Evolutionary conservation across 2,888 invertebrate genomes (phyloP), one percentile per base, ranked within the genome.

Genomic region (Caenorhabditis sulstoni): DNA sequence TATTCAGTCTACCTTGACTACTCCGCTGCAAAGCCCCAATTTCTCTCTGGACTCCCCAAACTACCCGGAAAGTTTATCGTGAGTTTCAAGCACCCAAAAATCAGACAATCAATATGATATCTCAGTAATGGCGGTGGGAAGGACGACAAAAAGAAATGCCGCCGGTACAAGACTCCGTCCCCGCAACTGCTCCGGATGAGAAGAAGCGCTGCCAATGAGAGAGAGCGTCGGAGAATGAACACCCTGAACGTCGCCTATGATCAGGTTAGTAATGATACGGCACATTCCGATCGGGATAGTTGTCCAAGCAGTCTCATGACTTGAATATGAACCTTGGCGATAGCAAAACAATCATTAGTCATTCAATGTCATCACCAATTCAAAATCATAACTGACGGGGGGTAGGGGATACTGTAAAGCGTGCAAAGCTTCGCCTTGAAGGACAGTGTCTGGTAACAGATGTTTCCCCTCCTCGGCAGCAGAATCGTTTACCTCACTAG

Each of bases 191-290:
- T 90, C 29, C 77, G 90, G 14, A 45, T 76, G 44, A 50, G 86
- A 62, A 59, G 86, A 81, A 79, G 80, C 57, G 86, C 86, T 18
- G 86, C 86, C n/a, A 86, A 86, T 52, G 90, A 90, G 11, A 67
- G 90, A n/a, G 90, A 90, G 61, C 76, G 90, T 18, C 85, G 82
- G 47, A 74, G 90, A 58, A 90, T 90, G 90, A 88, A 87, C 83
- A 85, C 81, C 16, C 76, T 90, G 59, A 90, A 90, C 65, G 81
- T 74, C 1, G 90, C 90, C 41, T 90, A 89, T 78, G 90, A 90
- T 53, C 58, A 86, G 86, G 89, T 90, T 53, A 37, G 81, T 50
- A 37, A 14, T 41, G 16, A 11, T 4, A 9, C 22, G 3, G 1
- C 8, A 20, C 9, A 12, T 9, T 45, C 39, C n/a, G 3, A 14